phyloP scores from a whole-genome alignment of 2,888 invertebrate species.

The Melikaiella ostensackeni region DNA sequence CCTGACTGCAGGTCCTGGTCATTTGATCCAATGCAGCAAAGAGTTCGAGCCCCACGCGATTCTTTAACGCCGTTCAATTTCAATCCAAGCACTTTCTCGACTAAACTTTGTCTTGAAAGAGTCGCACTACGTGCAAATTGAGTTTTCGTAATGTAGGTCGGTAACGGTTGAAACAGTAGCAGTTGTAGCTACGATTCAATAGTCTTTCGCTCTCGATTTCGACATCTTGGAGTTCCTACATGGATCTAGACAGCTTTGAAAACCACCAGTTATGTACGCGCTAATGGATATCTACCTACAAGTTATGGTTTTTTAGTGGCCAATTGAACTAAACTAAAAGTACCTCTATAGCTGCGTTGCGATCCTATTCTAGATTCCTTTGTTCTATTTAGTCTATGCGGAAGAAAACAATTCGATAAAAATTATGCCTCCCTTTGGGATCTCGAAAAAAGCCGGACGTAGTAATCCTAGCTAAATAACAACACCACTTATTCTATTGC shows the following conservation, averaged over 20 bases:
- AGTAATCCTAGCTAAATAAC: slow-evolving; percentile 1
- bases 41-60: neutral
- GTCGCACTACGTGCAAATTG: slow-evolving; percentile 14
- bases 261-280: neutral
- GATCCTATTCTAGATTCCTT: neutral
- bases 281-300: neutral
- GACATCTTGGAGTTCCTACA: slow-evolving; percentile 12
- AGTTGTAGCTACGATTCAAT: slow-evolving; percentile 29
- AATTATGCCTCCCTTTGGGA: neutral
- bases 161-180: slow-evolving; percentile 39
- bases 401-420: neutral
- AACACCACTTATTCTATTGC: slow-evolving; percentile 15
- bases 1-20: slow-evolving; percentile 38
- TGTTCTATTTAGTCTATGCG: neutral
- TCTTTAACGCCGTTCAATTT: neutral
- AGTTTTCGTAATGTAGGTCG: slow-evolving; percentile 37
- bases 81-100: slow-evolving; percentile 21
- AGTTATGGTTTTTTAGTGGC: neutral
- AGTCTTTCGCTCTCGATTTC: slow-evolving; percentile 32
- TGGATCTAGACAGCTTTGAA: neutral
- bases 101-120: neutral
- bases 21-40: neutral
- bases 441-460: neutral
- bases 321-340: neutral
- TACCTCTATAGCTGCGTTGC: neutral